Evolutionary conservation across 2,113 vertebrate species (phyloP).

Genomic region (Lepus europaeus): DNA sequence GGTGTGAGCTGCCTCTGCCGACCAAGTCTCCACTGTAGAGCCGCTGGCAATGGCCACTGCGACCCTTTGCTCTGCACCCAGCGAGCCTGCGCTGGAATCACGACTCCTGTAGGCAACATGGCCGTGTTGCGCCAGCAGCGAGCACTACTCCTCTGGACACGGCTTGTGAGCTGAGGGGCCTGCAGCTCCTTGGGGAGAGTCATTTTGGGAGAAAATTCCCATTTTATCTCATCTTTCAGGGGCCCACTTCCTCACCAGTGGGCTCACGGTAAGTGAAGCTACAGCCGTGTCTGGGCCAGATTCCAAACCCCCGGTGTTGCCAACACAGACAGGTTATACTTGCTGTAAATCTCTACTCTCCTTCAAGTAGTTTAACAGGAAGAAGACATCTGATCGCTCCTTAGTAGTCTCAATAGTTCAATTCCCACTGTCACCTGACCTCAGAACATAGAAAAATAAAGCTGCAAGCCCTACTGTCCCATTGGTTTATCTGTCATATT

Average conservation of each 20-base stretch:
- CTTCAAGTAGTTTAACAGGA: conserved; percentile 75
- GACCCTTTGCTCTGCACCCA: neutral
- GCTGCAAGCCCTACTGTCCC: neutral
- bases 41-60: neutral
- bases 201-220: conserved; percentile 66
- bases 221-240: conserved; percentile 43
- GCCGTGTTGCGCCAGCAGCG: neutral
- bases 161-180: neutral
- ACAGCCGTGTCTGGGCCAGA: conserved; percentile 59
- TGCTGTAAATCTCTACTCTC: conserved; percentile 63
- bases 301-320: conserved; percentile 60
- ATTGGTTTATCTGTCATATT: conserved; percentile 58
- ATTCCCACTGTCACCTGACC: conserved; percentile 69
- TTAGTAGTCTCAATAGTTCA: neutral
- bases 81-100: neutral
- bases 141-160: neutral
- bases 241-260: conserved; percentile 51
- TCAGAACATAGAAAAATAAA: conserved; percentile 54
- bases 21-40: neutral
- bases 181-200: neutral
- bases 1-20: neutral
- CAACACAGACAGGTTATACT: conserved; percentile 43
- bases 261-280: conserved; percentile 45
- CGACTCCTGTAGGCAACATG: neutral
- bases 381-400: conserved; percentile 61